Evolutionary conservation across 2,797 vertebrate species (phyloP), one percentile per base, ranked within the genome.

Genomic region (Argyrosomus regius): DNA sequence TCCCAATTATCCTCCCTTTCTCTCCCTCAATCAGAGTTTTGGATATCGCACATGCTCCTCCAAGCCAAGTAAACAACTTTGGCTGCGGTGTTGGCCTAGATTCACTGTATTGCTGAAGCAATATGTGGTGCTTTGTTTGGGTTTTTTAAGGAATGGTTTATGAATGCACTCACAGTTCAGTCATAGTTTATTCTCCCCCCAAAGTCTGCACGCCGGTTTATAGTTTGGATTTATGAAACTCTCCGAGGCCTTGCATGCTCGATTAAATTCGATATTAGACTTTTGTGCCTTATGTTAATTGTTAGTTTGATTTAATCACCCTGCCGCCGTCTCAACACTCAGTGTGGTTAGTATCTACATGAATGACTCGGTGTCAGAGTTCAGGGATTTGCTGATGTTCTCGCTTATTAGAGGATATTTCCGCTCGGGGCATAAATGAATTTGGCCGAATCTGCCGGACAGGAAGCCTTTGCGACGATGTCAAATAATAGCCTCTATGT

Each of bases 41-140:
- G 93, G 91, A 94, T 83, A 80, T 91, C 78, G 67, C 80, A 52
- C 86, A 65, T 64, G 80, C 85, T 72, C 88, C 87, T 76, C 67
- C 61, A 26, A 88, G 91, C 89, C 92, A 93, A 92, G 90, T 93
- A 93, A 94, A 92, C 90, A 92, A 77, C 86, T 88, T 88, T 91
- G 92, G 91, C 90, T 89, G 83, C 49, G 81, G 83, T 71, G 84
- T 87, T 93, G 91, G 91, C 92, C 91, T 92, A 81, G 84, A 91
- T 94, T 92, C 86, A 75, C 89, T 24, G 65, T 83, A 87, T 87
- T 91, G 82, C 91, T 90, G 17, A 54, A 89, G 90, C 83, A 84
- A 84, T 86, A 81, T 83, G 89, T 62, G 77, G 56, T 35, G 84
- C 85, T 88, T 93, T 89, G 89, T 88, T 91, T 91, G 80, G 84